phyloP scores from a whole-genome alignment of 2,797 vertebrate species.

The Alauda arvensis region DNA sequence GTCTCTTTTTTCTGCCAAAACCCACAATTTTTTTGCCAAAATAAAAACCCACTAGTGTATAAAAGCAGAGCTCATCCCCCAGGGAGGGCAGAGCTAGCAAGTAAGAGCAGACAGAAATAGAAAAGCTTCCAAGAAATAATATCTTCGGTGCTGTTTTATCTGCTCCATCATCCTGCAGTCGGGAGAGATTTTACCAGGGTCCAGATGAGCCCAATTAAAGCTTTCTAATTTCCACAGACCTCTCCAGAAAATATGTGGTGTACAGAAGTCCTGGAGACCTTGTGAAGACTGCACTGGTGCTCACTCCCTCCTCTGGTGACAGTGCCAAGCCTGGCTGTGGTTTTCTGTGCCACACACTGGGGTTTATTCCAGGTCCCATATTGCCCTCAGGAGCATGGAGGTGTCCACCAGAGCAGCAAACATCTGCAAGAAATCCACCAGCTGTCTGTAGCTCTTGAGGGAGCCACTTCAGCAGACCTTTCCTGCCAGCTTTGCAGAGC shows the following conservation, averaged over 20 bases:
- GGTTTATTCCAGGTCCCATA: not conserved
- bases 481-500: not conserved
- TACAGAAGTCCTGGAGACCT: rapidly evolving
- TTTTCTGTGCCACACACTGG: not conserved
- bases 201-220: slow-evolving; percentile 6
- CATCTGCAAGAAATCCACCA: not conserved
- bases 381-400: not conserved
- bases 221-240: not conserved
- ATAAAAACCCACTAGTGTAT: slow-evolving; percentile 47
- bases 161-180: slow-evolving; percentile 27
- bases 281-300: rapidly evolving
- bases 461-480: not conserved
- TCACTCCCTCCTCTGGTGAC: not conserved
- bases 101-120: slow-evolving; percentile 49
- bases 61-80: slow-evolving; percentile 38
- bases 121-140: slow-evolving; percentile 47
- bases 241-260: not conserved
- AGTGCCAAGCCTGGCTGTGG: not conserved
- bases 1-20: slow-evolving; percentile 63
- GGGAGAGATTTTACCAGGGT: not conserved
- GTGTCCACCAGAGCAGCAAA: not conserved
- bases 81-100: slow-evolving; percentile 21
- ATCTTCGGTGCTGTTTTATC: slow-evolving; percentile 29
- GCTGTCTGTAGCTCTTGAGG: not conserved
- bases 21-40: slow-evolving; percentile 47